A percentile compares a stretch with the other conserved stretches of the same genome.
Evolutionary conservation across 2,888 invertebrate genomes (phyloP).

Genomic region (Nomada ferruginata): DNA sequence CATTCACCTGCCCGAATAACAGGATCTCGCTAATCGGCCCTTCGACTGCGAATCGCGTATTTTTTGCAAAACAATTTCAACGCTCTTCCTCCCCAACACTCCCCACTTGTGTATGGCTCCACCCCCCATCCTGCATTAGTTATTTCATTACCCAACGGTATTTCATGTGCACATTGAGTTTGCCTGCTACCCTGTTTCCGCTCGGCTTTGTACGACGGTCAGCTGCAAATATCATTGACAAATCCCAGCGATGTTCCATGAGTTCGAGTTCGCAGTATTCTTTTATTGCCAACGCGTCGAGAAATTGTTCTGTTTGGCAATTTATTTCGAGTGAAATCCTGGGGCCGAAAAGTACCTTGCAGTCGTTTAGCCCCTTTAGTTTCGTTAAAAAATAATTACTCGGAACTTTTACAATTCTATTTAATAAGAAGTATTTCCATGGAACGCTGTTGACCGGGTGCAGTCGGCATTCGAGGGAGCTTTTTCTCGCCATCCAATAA

Average conservation of each 20-base stretch:
- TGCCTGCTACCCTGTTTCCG: constrained; percentile 53
- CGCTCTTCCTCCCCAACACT: not conserved
- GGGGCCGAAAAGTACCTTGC: too few relatives aligned
- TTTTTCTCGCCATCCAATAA: constrained; percentile 18
- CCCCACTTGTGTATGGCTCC: constrained; percentile 9
- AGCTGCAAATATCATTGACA: constrained; percentile 49
- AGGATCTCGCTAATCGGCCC: constrained; percentile 15
- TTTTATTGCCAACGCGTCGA: too few relatives aligned
- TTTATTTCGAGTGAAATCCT: too few relatives aligned
- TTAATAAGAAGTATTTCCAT: too few relatives aligned
- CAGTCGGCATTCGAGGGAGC: not conserved
- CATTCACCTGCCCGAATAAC: constrained; percentile 68
- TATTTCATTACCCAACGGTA: constrained; percentile 51
- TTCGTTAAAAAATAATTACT: not conserved
- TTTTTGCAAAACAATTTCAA: constrained; percentile 58
- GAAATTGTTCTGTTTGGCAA: too few relatives aligned
- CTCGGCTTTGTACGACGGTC: constrained; percentile 44
- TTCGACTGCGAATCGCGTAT: constrained; percentile 36
- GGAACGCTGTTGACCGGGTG: constrained; percentile 14
- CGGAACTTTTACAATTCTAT: too few relatives aligned
- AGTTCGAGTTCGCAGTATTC: constrained; percentile 4
- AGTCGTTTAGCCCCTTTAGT: too few relatives aligned
- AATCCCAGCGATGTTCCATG: constrained; percentile 10
- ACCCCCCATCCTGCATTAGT: constrained; percentile 40
- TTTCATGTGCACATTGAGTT: constrained; percentile 45